Evolutionary conservation across 2,888 invertebrate genomes (phyloP), one percentile per base, ranked within the genome.

Genomic region (Chesias legatella): DNA sequence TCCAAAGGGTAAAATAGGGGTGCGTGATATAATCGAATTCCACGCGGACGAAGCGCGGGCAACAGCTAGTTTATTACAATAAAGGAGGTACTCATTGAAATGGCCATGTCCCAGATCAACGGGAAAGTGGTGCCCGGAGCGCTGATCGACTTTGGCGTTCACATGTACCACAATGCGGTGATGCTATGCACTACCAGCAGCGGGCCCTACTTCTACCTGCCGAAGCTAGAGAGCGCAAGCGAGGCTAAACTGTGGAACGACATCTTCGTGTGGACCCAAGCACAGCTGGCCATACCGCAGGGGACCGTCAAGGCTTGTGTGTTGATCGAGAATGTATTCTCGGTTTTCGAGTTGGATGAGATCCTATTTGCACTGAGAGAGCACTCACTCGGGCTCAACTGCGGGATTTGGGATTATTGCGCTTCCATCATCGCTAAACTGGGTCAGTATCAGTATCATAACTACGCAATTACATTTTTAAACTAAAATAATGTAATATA

Each of bases 401-500:
- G 93, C 71, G 93, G 94, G 2, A 91, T 93, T 53, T 94, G 93
- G 94, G 93, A 94, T 64, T 94, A 93, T 64, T 89, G 90, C 36
- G 92, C 92, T 0, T 92, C 91, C 1, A 90, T 92, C 33, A 90
- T 92, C 52, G 83, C 89, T 13, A 92, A 92, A 68, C 91, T 92
- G 73, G 92, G 91, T 84, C 71, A 78, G 63, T 51, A 23, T 3
- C 1, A 9, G 3, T 1, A 48, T 33, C 35, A 20, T 20, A 6
- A 33, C n/a, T n/a, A n/a, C n/a, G n/a, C n/a, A n/a, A n/a, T n/a
- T n/a, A n/a, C n/a, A n/a, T n/a, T n/a, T n/a, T n/a, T n/a, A n/a
- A n/a, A n/a, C n/a, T n/a, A n/a, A n/a, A n/a, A n/a, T n/a, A n/a
- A n/a, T n/a, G n/a, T n/a, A n/a, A n/a, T n/a, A n/a, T n/a, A n/a